Evolutionary conservation across 2,797 vertebrate genomes (phyloP), one percentile per base, ranked within the genome.

Genomic region (Pempheris klunzingeri): DNA sequence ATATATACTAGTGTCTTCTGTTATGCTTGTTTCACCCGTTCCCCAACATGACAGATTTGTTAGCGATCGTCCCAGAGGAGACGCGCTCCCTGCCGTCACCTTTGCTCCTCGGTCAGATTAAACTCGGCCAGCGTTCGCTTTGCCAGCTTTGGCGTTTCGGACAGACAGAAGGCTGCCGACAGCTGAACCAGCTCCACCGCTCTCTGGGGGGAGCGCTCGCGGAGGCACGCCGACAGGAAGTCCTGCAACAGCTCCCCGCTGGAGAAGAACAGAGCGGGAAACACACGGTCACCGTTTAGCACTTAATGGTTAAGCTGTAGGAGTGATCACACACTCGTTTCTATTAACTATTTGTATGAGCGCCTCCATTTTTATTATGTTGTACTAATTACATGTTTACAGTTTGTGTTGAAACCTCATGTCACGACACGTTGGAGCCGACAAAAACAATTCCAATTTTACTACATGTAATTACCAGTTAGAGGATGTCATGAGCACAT

Each of bases 101-200:
- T 96, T 39, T 99, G 97, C 55, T 96, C 80, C 30, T 96, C 90
- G 0, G 85, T 95, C 62, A 99, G 83, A 1, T 93, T 28, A 47
- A 98, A 98, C 44, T 97, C 95, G 3, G 93, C 58, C 80, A 90
- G 87, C 0, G 74, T 82, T 72, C 83, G 92, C 69, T 82, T 86
- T 3, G 93, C 90, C 18, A 99, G 94, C 5, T 2, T 60, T 0
- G 94, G 80, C 0, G 94, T 95, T 0, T 84, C 20, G 1, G 92
- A 87, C 52, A 98, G 90, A 67, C 94, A 96, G n/a, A 97, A 96
- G 73, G 93, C 71, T 0, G 92, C 91, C 0, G 97, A 96, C 74
- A 97, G 76, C 92, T 96, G 94, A 13, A 98, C 94, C 67, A 99
- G 77, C 77, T 96, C 93, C 39, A 98, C 82, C 0, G 97, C 98